phyloP scores from a whole-genome alignment of 2,113 vertebrate genomes.

The Chaenocephalus aceratus region DNA sequence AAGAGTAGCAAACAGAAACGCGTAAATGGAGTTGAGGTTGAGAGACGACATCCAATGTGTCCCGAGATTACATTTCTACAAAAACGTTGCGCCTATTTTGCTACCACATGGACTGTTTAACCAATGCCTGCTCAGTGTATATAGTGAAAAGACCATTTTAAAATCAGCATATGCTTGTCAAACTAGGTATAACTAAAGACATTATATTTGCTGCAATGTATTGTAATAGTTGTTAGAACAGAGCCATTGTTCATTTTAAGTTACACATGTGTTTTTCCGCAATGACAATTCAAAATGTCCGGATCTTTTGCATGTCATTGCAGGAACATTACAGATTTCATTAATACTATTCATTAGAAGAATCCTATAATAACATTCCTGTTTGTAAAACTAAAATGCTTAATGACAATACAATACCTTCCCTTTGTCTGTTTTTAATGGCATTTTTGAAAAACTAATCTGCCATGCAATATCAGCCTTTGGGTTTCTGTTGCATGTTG shows the following conservation, averaged over 20 bases:
- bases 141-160: neutral
- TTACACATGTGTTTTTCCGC: neutral
- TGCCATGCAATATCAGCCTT: neutral
- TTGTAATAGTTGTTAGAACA: neutral
- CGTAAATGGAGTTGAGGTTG: no score
- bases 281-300: neutral
- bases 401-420: neutral
- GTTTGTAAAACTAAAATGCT: no score
- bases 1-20: no score
- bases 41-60: no score
- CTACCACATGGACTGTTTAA: no score
- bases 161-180: neutral
- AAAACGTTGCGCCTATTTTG: no score
- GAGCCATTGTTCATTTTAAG: neutral
- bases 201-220: neutral
- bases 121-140: neutral
- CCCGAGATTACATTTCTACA: no score
- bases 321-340: no score
- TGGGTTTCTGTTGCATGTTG: neutral
- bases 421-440: neutral
- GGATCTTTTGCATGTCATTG: no score
- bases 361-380: neutral
- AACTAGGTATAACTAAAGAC: neutral
- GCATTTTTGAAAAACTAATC: neutral
- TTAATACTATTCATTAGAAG: no score